Percentiles rank a stretch among this genome's conserved stretches.
These are phyloP conservation scores for Philypnodon macrostomus DNA, from an alignment of 2,797 vertebrate genomes.

Conservation along the genomic window DNA sequence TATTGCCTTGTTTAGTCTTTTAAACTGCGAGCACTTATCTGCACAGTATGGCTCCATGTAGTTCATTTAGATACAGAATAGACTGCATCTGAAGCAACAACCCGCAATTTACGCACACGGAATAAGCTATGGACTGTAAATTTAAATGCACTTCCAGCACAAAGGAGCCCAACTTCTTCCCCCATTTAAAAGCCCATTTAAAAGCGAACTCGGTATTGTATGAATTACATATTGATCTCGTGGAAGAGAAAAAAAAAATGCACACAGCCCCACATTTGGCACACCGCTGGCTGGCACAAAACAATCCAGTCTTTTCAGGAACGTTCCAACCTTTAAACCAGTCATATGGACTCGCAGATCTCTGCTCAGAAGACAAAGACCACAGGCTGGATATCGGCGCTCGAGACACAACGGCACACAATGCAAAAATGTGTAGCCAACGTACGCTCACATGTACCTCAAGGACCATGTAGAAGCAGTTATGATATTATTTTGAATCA, in stretches of 20 bases:
- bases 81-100: constrained; percentile 71
- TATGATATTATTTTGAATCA: constrained; percentile 23
- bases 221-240: constrained; percentile 67
- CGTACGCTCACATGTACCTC: constrained; percentile 46
- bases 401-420: constrained; percentile 56
- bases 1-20: constrained; percentile 73
- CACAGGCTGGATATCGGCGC: constrained; percentile 69
- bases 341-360: constrained; percentile 67
- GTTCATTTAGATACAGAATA: constrained; percentile 73
- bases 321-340: constrained; percentile 66
- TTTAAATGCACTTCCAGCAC: constrained; percentile 42
- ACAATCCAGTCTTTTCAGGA: constrained; percentile 67
- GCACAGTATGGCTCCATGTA: constrained; percentile 71
- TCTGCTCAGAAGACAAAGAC: constrained; percentile 71
- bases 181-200: constrained; percentile 2
- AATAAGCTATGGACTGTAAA: constrained; percentile 58
- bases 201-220: constrained; percentile 65
- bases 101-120: constrained; percentile 55
- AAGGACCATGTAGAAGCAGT: constrained; percentile 32
- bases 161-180: constrained; percentile 46
- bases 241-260: constrained; percentile 13
- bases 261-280: constrained; percentile 45
- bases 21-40: constrained; percentile 71
- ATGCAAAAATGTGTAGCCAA: constrained; percentile 50
- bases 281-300: constrained; percentile 42